These are phyloP conservation scores for Haplotaxodon microlepis DNA, from an alignment of 2,113 vertebrate species.

Conservation along the genomic window DNA sequence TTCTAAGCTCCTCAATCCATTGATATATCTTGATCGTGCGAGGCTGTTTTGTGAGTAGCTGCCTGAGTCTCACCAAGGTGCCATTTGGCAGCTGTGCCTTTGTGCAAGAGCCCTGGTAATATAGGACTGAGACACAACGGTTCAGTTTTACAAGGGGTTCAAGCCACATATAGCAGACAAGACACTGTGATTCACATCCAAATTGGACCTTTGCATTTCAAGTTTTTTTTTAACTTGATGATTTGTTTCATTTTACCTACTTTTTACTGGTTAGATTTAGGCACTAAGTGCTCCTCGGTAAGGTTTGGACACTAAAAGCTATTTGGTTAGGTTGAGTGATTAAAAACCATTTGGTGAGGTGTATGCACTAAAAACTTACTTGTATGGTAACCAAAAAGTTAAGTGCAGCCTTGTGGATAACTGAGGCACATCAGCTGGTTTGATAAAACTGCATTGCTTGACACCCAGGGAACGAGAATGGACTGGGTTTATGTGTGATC, in stretches of 20 bases:
- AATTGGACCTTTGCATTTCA: background rate
- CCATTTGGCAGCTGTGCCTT: background rate
- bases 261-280: background rate
- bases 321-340: background rate
- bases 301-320: background rate
- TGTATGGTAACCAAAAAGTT: background rate
- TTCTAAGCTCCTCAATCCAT: background rate
- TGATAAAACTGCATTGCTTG: background rate
- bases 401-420: background rate
- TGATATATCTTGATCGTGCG: background rate
- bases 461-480: background rate
- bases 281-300: background rate
- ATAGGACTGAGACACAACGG: background rate
- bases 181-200: background rate
- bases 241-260: background rate
- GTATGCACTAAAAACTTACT: background rate
- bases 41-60: background rate
- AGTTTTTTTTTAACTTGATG: background rate
- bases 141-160: background rate
- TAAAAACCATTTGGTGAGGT: background rate
- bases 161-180: background rate
- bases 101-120: background rate
- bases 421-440: background rate
- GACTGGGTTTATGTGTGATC: background rate
- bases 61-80: background rate